Evolutionary conservation across 2,113 vertebrate species (phyloP).

Genomic region (Halcyon malimbica): DNA sequence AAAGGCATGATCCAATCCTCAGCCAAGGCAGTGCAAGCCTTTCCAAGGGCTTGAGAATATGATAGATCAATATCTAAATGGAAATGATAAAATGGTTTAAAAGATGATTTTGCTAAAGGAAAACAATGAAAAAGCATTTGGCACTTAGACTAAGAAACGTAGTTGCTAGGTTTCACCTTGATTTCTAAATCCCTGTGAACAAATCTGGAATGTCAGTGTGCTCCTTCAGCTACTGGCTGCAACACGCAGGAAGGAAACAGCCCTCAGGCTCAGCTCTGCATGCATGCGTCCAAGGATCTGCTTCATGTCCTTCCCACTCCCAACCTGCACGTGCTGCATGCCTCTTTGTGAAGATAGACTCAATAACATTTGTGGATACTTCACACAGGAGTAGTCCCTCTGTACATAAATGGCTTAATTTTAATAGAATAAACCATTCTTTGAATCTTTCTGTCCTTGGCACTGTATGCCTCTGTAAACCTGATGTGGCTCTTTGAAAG

Average conservation of each 20-base stretch:
- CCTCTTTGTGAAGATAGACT: neutral
- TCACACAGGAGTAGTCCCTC: neutral
- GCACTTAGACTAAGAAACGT: neutral
- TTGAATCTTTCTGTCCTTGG: neutral
- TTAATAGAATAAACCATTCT: neutral
- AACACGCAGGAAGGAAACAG: neutral
- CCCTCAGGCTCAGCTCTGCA: neutral
- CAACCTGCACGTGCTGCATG: fast-evolving
- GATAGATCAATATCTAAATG: neutral
- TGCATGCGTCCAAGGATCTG: fast-evolving
- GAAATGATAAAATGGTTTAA: neutral
- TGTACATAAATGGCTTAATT: neutral
- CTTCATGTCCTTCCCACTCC: neutral
- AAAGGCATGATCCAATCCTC: neutral
- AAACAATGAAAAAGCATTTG: neutral
- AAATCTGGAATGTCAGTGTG: neutral
- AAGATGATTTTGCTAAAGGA: neutral
- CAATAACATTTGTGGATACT: neutral
- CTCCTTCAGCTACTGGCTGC: neutral
- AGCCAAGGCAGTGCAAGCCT: neutral
- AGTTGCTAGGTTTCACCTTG: neutral
- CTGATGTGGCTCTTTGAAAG: neutral
- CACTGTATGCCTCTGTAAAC: neutral
- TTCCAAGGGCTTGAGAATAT: neutral
- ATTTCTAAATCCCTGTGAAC: neutral